Conservation (phyloP, 2,113 vertebrate species). For the Syngnathus floridae region DNA sequence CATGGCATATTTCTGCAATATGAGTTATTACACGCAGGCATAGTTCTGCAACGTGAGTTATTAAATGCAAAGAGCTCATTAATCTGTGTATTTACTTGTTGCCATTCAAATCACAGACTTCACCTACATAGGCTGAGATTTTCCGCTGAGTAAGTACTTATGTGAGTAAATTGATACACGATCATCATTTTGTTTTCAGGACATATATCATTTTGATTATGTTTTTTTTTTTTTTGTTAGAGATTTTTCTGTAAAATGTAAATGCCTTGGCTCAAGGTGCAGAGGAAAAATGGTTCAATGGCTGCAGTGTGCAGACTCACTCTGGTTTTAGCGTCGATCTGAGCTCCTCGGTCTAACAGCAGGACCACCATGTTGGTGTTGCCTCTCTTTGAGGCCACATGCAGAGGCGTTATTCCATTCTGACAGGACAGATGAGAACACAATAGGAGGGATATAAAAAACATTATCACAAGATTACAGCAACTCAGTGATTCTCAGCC, state of each 20-base stretch:
- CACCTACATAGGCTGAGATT: background rate
- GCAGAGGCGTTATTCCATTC: slow-evolving; percentile 97
- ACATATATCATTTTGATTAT: too few relatives aligned
- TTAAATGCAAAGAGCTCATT: background rate
- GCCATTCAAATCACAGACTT: background rate
- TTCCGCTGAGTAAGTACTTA: background rate
- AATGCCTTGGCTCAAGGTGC: background rate
- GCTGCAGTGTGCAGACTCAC: slow-evolving; percentile 65
- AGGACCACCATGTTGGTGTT: slow-evolving; percentile 97
- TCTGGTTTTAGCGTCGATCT: slow-evolving; percentile 97
- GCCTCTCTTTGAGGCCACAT: slow-evolving; percentile 94
- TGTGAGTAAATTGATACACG: background rate
- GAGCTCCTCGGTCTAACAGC: slow-evolving; percentile 87
- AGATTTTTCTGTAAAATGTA: background rate
- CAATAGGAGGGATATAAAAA: background rate
- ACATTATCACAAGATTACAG: background rate
- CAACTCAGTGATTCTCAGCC: background rate
- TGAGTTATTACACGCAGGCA: background rate
- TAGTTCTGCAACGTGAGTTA: background rate
- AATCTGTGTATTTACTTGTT: background rate
- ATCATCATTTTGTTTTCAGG: background rate
- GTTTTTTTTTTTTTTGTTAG: too few relatives aligned
- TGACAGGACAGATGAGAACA: slow-evolving; percentile 52
- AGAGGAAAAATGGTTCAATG: background rate
- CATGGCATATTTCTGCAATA: background rate